Percentiles rank a stretch among this genome's conserved stretches.
phyloP scores from a whole-genome alignment of 2,113 vertebrate species.

The Oostethus manadensis region DNA sequence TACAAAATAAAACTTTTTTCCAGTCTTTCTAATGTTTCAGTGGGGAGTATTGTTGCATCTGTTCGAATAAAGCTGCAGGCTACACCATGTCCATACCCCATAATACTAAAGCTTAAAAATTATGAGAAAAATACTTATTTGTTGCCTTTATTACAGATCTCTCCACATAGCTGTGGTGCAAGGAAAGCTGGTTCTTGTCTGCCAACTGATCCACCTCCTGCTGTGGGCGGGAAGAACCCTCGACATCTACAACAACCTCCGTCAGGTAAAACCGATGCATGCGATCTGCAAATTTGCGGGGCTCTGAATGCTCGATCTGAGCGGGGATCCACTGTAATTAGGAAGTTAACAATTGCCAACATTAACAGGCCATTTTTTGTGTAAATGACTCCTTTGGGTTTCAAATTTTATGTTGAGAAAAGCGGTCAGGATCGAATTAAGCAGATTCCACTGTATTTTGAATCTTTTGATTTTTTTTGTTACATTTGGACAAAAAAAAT shows the following conservation, averaged over 20 bases:
- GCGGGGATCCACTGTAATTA: no score
- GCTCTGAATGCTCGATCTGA: no score
- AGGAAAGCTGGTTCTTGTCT: constrained; percentile 58
- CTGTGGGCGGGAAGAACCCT: constrained; percentile 58
- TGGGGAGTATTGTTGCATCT: no score
- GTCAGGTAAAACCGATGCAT: constrained; percentile 73
- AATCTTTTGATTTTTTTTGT: no score
- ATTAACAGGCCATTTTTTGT: no score
- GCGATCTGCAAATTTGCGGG: no score
- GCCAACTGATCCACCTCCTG: constrained; percentile 67
- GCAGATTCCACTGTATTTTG: background rate
- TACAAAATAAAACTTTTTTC: no score
- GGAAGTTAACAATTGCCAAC: no score
- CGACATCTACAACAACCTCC: constrained; percentile 82
- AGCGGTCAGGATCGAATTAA: no score
- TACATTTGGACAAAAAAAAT: background rate
- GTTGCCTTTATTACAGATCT: constrained; percentile 66
- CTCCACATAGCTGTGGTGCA: constrained; percentile 86
- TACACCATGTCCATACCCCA: constrained; percentile 6
- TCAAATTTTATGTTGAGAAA: no score
- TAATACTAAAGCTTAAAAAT: background rate
- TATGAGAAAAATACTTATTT: constrained; percentile 16
- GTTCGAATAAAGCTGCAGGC: background rate
- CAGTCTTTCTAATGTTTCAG: no score
- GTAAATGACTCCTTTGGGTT: no score